Percentiles rank a stretch among this genome's conserved stretches.
Evolutionary conservation across 1,140 invertebrate species (phyloP).

Genomic region (Aphidius ervi): DNA sequence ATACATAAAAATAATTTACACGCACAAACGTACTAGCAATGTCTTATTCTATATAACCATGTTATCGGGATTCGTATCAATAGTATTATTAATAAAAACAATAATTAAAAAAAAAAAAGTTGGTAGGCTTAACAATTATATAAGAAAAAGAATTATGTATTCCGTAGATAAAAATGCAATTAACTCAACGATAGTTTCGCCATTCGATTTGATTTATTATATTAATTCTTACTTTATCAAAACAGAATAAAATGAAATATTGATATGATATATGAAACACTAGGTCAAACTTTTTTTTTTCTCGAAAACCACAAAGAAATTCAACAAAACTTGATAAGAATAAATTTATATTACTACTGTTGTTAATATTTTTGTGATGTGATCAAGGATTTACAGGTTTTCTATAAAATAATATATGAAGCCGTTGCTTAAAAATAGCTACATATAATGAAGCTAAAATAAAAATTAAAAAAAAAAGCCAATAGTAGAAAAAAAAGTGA

Average conservation of each 20-base stretch:
- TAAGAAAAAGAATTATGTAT: conserved; percentile 17
- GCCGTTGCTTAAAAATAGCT: too few species aligned
- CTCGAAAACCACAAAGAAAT: too few species aligned
- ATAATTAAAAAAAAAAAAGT: conserved; percentile 14
- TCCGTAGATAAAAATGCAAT: conserved; percentile 14
- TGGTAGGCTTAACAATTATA: neutral
- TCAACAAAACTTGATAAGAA: too few species aligned
- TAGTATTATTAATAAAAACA: conserved; percentile 7
- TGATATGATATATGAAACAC: too few species aligned
- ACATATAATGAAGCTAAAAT: too few species aligned
- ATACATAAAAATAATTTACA: conserved; percentile 17
- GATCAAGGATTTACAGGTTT: too few species aligned
- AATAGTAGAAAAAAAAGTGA: too few species aligned
- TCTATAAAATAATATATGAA: too few species aligned
- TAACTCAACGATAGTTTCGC: conserved; percentile 1
- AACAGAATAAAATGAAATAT: neutral
- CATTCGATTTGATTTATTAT: neutral
- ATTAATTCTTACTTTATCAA: neutral
- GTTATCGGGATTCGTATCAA: conserved; percentile 26
- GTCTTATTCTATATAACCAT: conserved; percentile 25
- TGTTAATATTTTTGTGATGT: too few species aligned
- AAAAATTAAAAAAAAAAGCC: too few species aligned
- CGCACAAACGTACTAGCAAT: conserved; percentile 29
- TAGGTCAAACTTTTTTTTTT: too few species aligned
- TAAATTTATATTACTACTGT: too few species aligned